Base-by-base conservation (phyloP, 2,797 vertebrate genomes). In the Coendou prehensilis region DNA sequence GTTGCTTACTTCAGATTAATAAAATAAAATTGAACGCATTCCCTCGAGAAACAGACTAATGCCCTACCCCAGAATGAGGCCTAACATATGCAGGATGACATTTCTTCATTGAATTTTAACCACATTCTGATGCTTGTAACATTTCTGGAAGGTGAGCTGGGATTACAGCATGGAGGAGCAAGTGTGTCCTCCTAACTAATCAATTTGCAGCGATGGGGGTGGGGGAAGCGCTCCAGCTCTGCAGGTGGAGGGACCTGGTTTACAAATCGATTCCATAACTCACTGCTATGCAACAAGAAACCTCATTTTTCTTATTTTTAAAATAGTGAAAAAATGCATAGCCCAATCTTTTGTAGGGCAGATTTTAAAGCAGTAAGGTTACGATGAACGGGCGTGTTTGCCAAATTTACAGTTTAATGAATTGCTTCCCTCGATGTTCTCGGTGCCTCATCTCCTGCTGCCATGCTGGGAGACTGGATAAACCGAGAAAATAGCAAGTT, bases 1-100 rank as follows among this genome's bases (percentile, higher is more conserved):
- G 82, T 93, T 96, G 96, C 93, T 97, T 96, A 94, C 63, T 93
- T 96, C 88, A 76, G 93, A 96, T 97, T 96, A 96, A 93, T 93
- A 81, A 87, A 96, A 94, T 83, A 87, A 86, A 97, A 97, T 47
- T 45, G 90, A 96, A 84, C 81, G 52, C 0, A 2, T 67, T 96
- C 85, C 81, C 93, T 26, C 0, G n/a, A 91, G 91, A 94, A 91
- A 28, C 47, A 56, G 56, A 96, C 94, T 96, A 84, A 93, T 95
- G 93, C 47, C 41, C 30, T 11, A 67, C 81, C 50, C 80, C 41
- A 20, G 80, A 81, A 18, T 80, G 61, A 85, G 94, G 23, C 41
- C 18, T 80, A 37, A 86, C 69, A 28, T 50, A 80, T 22, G 81
- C 2, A 71, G 78, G 56, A 75, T 28, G 54, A n/a, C 78, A 78